phyloP scores from a whole-genome alignment of 2,888 invertebrate species.

The Laspeyria flexula region DNA sequence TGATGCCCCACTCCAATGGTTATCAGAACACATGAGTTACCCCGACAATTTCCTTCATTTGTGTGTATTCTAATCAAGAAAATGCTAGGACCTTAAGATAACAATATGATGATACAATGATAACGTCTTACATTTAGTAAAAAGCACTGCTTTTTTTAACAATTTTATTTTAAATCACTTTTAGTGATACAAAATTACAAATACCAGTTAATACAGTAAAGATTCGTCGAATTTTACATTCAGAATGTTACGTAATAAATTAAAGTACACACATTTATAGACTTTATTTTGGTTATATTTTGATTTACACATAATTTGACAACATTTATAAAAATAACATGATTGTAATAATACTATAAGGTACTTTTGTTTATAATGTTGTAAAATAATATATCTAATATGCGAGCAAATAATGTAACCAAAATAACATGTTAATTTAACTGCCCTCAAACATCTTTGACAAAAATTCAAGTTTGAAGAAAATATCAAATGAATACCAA shows the following conservation, averaged over 20 bases:
- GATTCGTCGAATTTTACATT: slow-evolving; percentile 4
- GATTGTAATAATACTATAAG: too few species aligned
- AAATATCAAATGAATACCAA: too few species aligned
- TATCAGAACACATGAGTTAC: slow-evolving; percentile 98
- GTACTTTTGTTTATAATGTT: too few species aligned
- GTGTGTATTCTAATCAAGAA: slow-evolving; percentile 75
- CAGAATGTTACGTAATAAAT: not conserved
- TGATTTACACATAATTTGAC: too few species aligned
- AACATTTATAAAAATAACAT: too few species aligned
- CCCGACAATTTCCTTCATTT: slow-evolving; percentile 99
- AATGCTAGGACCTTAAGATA: not conserved
- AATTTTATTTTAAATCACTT: slow-evolving; percentile 26
- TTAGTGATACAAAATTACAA: slow-evolving; percentile 26
- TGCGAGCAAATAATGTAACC: too few species aligned
- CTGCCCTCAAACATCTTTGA: too few species aligned
- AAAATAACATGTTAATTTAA: too few species aligned
- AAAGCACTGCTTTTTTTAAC: slow-evolving; percentile 3
- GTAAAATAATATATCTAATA: too few species aligned
- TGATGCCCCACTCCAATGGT: slow-evolving; percentile 97
- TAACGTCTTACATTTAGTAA: too few species aligned
- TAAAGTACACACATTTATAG: not conserved
- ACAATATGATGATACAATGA: not conserved
- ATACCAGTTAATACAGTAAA: slow-evolving; percentile 20
- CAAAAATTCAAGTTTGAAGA: too few species aligned
- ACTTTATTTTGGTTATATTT: too few species aligned